These are phyloP conservation scores for Epinephelus cyanopodus DNA, from an alignment of 2,113 vertebrate genomes.

Conservation along the genomic window DNA sequence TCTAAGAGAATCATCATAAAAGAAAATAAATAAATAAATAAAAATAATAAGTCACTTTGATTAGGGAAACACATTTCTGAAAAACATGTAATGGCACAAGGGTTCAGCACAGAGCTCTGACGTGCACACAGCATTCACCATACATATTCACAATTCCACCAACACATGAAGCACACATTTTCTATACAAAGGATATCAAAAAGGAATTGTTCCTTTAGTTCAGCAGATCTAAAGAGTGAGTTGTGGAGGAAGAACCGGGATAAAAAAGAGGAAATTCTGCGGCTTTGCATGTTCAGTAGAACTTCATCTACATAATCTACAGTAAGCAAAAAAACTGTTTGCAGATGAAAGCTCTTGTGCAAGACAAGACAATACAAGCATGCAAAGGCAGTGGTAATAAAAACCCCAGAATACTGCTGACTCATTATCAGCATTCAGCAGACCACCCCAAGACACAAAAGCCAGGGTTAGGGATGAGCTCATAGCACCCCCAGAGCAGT, in stretches of 20 bases:
- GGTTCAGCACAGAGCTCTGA: constrained; percentile 8
- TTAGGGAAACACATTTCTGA: constrained; percentile 28
- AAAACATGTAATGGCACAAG: constrained; percentile 19
- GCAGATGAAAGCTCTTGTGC: constrained; percentile 48
- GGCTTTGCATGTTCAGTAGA: constrained; percentile 49
- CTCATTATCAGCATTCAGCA: constrained; percentile 41
- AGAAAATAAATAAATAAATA: no score
- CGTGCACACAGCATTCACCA: constrained; percentile 9
- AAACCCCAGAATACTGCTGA: constrained; percentile 55
- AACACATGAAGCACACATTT: not conserved
- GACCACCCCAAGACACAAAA: not conserved
- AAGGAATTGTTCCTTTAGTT: constrained; percentile 31
- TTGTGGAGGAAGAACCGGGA: constrained; percentile 40
- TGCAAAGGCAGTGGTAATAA: constrained; percentile 31
- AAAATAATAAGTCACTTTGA: not conserved
- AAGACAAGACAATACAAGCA: constrained; percentile 64
- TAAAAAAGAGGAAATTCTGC: constrained; percentile 61
- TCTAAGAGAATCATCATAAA: not conserved
- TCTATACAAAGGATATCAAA: constrained; percentile 20
- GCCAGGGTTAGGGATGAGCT: not conserved
- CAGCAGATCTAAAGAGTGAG: constrained; percentile 26
- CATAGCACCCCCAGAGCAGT: not conserved
- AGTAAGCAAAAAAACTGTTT: constrained; percentile 56
- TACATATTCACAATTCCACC: constrained; percentile 20
- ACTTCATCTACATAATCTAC: constrained; percentile 66